These are phyloP conservation scores for Microplitis deprimator DNA, from an alignment of 2,888 invertebrate genomes.

Conservation along the genomic window DNA sequence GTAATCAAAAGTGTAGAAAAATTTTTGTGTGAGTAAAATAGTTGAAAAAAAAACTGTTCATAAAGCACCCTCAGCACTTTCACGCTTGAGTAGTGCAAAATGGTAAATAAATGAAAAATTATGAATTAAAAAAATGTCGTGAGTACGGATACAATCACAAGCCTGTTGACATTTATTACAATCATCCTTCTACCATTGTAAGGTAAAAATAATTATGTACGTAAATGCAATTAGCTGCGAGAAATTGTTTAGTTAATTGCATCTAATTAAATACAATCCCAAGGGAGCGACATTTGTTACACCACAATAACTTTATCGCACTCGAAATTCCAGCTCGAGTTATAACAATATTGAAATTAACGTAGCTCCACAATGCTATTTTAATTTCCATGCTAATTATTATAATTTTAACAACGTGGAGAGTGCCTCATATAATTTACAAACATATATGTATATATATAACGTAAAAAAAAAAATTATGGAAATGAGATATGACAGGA, in stretches of 20 bases:
- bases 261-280: conserved; percentile 49
- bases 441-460: neutral
- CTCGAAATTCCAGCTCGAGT: conserved; percentile 32
- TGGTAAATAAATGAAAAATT: neutral
- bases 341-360: conserved; percentile 39
- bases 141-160: no score
- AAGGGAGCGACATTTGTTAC: conserved; percentile 19
- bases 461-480: conserved; percentile 57
- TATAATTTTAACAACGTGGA: conserved; percentile 47
- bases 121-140: no score
- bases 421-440: neutral
- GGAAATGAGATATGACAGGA: conserved; percentile 68
- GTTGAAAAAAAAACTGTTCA: no score
- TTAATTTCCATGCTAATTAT: no score
- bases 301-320: conserved; percentile 17
- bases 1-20: no score
- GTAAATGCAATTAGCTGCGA: conserved; percentile 26
- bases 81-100: no score
- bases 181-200: neutral
- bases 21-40: no score
- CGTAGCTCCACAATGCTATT: conserved; percentile 59
- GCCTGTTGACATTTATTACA: neutral
- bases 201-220: conserved; percentile 33
- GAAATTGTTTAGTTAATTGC: conserved; percentile 48
- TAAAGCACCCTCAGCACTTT: no score